phyloP scores from a whole-genome alignment of 2,888 invertebrate genomes.

The Epiblema foenella region DNA sequence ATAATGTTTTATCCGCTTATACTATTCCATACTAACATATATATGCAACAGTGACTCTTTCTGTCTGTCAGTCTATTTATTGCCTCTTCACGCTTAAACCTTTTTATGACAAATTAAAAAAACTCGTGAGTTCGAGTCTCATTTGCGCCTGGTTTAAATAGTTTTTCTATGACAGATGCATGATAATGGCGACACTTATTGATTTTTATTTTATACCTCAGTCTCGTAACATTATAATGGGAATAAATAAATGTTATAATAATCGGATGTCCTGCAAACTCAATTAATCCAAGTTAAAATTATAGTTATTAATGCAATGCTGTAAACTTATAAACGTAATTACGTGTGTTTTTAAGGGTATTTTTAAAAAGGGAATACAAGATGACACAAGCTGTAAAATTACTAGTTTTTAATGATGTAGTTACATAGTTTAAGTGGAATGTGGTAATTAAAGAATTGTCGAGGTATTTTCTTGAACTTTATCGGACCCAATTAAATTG shows the following conservation, averaged over 20 bases:
- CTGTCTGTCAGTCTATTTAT: too few relatives aligned
- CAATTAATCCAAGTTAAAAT: background rate
- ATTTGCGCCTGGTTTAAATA: too few relatives aligned
- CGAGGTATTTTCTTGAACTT: constrained; percentile 23
- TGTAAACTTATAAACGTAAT: background rate
- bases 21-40: too few relatives aligned
- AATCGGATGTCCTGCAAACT: constrained; percentile 10
- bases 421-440: constrained; percentile 23
- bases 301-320: background rate
- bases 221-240: background rate
- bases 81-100: too few relatives aligned
- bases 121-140: too few relatives aligned
- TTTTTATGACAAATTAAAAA: too few relatives aligned
- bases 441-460: constrained; percentile 32
- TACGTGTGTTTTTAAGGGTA: background rate
- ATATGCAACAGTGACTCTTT: too few relatives aligned
- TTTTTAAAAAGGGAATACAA: background rate
- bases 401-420: constrained; percentile 27
- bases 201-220: background rate
- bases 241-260: background rate
- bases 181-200: background rate
- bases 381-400: constrained; percentile 11
- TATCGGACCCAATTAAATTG: constrained; percentile 18
- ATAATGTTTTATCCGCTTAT: too few relatives aligned
- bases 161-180: too few relatives aligned